phyloP scores from a whole-genome alignment of 2,797 vertebrate genomes.

The Orientallactaga sibirica region DNA sequence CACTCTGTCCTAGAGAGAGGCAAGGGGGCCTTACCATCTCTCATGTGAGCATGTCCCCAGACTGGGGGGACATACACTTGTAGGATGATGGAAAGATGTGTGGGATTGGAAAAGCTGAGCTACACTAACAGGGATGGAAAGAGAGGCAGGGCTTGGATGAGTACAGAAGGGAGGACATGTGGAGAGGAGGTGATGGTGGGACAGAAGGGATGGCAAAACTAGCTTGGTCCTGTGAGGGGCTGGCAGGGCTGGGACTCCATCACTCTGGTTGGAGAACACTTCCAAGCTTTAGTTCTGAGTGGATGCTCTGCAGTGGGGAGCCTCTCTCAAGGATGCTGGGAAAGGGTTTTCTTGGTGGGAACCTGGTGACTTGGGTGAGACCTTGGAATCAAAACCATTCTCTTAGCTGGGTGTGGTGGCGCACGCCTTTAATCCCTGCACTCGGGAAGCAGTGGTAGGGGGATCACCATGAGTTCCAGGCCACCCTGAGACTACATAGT shows the following conservation, averaged over 20 bases:
- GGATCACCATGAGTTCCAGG: no score
- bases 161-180: not conserved
- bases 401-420: not conserved
- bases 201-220: not conserved
- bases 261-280: not conserved
- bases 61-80: not conserved
- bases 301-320: not conserved
- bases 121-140: not conserved
- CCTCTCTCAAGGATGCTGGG: not conserved
- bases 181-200: not conserved
- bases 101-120: not conserved
- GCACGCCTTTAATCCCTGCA: no score
- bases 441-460: no score
- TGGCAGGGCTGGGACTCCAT: not conserved
- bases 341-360: not conserved
- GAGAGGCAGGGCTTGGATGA: not conserved
- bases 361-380: not conserved
- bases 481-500: no score
- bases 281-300: not conserved
- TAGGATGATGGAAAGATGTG: not conserved
- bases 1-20: not conserved
- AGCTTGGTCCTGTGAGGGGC: not conserved
- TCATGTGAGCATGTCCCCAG: not conserved
- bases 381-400: slow-evolving; percentile 29
- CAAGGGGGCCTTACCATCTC: not conserved